Evolutionary conservation across 2,888 invertebrate genomes (phyloP).

Genomic region (Calameuta pallipes): DNA sequence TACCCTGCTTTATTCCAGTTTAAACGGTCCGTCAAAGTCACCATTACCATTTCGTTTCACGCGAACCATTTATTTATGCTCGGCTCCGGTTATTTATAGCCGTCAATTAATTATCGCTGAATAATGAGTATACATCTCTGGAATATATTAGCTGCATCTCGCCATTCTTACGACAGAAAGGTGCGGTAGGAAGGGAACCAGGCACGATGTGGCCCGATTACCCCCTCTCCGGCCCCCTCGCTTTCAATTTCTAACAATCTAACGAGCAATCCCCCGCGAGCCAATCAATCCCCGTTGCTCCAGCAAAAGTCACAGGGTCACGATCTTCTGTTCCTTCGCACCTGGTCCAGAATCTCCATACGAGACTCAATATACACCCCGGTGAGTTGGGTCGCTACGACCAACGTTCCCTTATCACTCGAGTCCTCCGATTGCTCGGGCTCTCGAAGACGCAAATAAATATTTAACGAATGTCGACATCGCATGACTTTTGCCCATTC

Average conservation of each 20-base stretch:
- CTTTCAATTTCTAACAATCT: constrained; percentile 3
- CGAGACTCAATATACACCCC: background rate
- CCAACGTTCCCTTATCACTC: background rate
- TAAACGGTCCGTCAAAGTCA: constrained; percentile 65
- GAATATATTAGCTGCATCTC: constrained; percentile 59
- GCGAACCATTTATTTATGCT: constrained; percentile 63
- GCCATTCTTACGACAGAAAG: constrained; percentile 49
- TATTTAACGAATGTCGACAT: constrained; percentile 35
- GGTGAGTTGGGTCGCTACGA: background rate
- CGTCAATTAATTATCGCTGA: constrained; percentile 65
- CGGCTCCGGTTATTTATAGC: constrained; percentile 61
- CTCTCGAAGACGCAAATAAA: constrained; percentile 2
- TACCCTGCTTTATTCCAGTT: constrained; percentile 61
- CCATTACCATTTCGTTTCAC: constrained; percentile 63
- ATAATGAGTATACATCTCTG: constrained; percentile 60
- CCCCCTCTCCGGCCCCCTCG: background rate
- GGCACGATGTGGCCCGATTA: background rate
- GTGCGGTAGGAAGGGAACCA: background rate
- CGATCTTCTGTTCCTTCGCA: background rate
- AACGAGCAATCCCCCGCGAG: background rate
- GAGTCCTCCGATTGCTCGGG: background rate
- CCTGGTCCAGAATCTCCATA: background rate
- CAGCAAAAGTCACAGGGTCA: background rate
- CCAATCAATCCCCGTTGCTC: background rate
- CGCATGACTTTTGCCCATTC: constrained; percentile 44